phyloP scores from a whole-genome alignment of 2,888 invertebrate species.

The Gibbula magus region DNA sequence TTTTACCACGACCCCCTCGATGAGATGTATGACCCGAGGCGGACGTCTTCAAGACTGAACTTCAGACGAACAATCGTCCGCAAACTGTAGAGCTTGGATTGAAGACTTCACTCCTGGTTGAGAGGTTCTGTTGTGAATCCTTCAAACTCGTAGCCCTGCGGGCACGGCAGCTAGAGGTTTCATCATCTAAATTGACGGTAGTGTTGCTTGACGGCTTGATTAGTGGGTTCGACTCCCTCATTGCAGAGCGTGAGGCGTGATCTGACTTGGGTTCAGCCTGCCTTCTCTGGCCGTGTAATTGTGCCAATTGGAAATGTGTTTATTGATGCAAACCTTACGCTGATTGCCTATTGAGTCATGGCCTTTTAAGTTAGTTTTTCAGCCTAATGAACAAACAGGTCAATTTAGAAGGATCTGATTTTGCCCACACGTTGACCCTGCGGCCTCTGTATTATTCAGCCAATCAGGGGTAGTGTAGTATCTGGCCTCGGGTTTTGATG shows the following conservation, averaged over 20 bases:
- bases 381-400: neutral
- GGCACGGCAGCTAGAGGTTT: neutral
- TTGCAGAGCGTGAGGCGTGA: neutral
- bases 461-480: constrained; percentile 1
- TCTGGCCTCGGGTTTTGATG: neutral
- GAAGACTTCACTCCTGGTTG: constrained; percentile 16
- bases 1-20: neutral
- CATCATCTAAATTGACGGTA: constrained; percentile 11
- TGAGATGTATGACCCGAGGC: neutral
- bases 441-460: neutral
- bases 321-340: constrained; percentile 4
- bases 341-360: constrained; percentile 16
- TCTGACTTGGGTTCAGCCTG: neutral
- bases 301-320: constrained; percentile 14
- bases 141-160: neutral
- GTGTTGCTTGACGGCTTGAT: constrained; percentile 14
- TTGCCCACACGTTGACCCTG: neutral
- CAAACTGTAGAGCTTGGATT: constrained; percentile 12
- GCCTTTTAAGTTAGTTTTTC: neutral
- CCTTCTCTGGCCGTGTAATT: neutral
- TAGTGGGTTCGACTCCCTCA: neutral
- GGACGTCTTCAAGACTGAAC: constrained; percentile 4
- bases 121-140: constrained; percentile 2
- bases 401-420: neutral
- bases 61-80: constrained; percentile 14